Evolutionary conservation across 2,113 vertebrate genomes (phyloP).

Genomic region (Myxocyprinus asiaticus): DNA sequence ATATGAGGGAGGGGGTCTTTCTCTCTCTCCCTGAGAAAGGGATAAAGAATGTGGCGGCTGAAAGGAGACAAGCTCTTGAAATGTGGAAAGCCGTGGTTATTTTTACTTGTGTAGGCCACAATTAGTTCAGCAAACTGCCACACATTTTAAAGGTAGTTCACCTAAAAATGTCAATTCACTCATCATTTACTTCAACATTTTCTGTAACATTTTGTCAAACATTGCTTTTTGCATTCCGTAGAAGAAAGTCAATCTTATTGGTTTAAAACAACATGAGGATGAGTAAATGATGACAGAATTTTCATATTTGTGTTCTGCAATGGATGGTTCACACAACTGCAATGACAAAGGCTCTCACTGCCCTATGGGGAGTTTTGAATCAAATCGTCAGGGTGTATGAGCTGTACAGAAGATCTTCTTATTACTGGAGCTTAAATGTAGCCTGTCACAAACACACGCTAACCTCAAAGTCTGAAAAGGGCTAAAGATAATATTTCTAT

Average conservation of each 20-base stretch:
- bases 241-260: too few species aligned
- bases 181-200: too few species aligned
- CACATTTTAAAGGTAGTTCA: not conserved
- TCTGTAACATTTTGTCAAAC: too few species aligned
- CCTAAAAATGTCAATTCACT: too few species aligned
- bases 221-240: too few species aligned
- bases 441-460: not conserved
- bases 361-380: slow-evolving; percentile 44
- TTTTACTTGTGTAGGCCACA: slow-evolving; percentile 61
- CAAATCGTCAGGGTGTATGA: slow-evolving; percentile 23
- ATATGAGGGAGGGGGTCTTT: slow-evolving; percentile 43
- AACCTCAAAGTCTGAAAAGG: not conserved
- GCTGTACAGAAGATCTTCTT: not conserved
- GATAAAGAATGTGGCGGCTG: slow-evolving; percentile 64
- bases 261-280: too few species aligned
- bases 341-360: slow-evolving; percentile 53
- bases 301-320: too few species aligned
- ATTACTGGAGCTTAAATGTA: not conserved
- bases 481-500: slow-evolving; percentile 12
- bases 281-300: too few species aligned
- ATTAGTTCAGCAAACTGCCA: slow-evolving; percentile 35
- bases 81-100: slow-evolving; percentile 58
- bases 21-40: slow-evolving; percentile 56
- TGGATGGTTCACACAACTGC: slow-evolving; percentile 3
- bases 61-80: slow-evolving; percentile 63